phyloP scores from a whole-genome alignment of 2,888 invertebrate genomes.

The Cheilosia grossa region DNA sequence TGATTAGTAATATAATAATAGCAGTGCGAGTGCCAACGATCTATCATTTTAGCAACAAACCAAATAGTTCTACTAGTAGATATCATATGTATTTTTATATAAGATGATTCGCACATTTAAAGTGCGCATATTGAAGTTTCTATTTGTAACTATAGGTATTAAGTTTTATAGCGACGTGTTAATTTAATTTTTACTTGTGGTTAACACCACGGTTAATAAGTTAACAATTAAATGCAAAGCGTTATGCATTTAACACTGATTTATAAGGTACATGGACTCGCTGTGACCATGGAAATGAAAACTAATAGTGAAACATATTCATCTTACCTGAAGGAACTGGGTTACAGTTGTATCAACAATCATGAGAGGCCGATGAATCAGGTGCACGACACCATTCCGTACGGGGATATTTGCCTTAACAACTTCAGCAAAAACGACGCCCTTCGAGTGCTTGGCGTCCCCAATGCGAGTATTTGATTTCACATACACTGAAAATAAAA shows the following conservation, averaged over 20 bases:
- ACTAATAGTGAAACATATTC: slow-evolving; percentile 27
- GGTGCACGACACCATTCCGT: slow-evolving; percentile 95
- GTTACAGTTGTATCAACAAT: slow-evolving; percentile 94
- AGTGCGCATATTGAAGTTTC: slow-evolving; percentile 31
- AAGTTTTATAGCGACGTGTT: slow-evolving; percentile 12
- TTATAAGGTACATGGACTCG: slow-evolving; percentile 1
- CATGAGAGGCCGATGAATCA: slow-evolving; percentile 95
- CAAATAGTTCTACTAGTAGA: slow-evolving; percentile 39
- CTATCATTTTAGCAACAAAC: slow-evolving; percentile 54
- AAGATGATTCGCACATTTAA: slow-evolving; percentile 26
- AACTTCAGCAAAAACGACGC: slow-evolving; percentile 94
- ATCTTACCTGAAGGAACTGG: slow-evolving; percentile 92
- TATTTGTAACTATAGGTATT: slow-evolving; percentile 17
- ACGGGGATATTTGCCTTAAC: slow-evolving; percentile 95
- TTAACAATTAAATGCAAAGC: slow-evolving; percentile 37
- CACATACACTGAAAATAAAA: slow-evolving; percentile 87
- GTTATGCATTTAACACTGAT: slow-evolving; percentile 53
- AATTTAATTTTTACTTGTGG: neutral
- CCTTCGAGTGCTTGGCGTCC: slow-evolving; percentile 90
- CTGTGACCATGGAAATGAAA: slow-evolving; percentile 12
- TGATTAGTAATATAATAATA: slow-evolving; percentile 52
- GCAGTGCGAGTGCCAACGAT: slow-evolving; percentile 70
- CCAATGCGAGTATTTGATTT: slow-evolving; percentile 93
- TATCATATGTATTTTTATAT: neutral
- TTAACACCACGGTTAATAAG: slow-evolving; percentile 5